A percentile compares a stretch with the other conserved stretches of the same genome.
Conservation (phyloP, 2,797 vertebrate genomes). For the Perdix hodgsoniae region DNA sequence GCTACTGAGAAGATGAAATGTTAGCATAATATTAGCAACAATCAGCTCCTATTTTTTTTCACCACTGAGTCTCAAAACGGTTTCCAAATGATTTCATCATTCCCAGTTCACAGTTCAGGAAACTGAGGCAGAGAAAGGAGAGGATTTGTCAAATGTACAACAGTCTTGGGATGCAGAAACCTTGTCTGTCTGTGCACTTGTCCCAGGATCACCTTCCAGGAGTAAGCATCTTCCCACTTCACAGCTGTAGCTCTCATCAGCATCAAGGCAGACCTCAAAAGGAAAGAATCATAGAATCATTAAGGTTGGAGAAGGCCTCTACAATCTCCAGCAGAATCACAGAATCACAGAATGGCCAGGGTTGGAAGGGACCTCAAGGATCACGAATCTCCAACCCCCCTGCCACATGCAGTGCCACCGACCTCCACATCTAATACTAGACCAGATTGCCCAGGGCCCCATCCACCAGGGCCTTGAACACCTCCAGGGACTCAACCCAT, state of each 20-base stretch:
- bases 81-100: conserved; percentile 4
- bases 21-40: not conserved
- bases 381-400: too few species aligned
- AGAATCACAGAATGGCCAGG: too few species aligned
- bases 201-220: not conserved
- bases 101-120: not conserved
- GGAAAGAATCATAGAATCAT: not conserved
- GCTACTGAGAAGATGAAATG: not conserved
- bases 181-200: not conserved
- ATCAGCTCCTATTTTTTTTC: not conserved
- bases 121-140: not conserved
- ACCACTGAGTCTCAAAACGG: not conserved
- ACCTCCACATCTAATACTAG: too few species aligned
- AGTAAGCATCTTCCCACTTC: not conserved
- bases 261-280: not conserved
- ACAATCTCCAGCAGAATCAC: too few species aligned
- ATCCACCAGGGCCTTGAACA: too few species aligned
- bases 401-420: too few species aligned
- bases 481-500: too few species aligned
- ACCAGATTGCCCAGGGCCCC: too few species aligned
- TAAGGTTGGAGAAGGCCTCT: too few species aligned
- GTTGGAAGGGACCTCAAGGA: too few species aligned
- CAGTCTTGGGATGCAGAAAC: too few species aligned
- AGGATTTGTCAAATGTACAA: not conserved
- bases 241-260: not conserved